Base-by-base conservation (phyloP, 1,140 invertebrate species). In the Drosophila funebris region DNA sequence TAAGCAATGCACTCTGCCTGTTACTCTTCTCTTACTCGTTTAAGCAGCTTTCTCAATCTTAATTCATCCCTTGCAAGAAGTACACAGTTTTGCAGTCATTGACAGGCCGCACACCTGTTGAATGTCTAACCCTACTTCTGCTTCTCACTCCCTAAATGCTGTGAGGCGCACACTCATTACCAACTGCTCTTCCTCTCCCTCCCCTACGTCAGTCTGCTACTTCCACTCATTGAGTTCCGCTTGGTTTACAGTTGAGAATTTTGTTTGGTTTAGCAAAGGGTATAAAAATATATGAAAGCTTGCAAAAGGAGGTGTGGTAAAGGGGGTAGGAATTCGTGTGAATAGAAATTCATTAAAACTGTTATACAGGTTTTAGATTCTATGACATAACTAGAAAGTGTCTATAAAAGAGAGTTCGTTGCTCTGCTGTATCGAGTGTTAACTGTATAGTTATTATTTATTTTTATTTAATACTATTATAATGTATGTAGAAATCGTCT, bases 101-200 rank as follows among this genome's bases (percentile, higher is more conserved):
- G 22, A 48, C 16, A 37, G 16, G 14, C 41, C 24, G 44, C 61
- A 31, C 73, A 82, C 78, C 79, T 74, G 77, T 80, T 80, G 77
- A 75, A 76, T 75, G 57, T 13, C 33, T 53, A n/a, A 29, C 20
- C 8, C n/a, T 13, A 3, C 16, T 20, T 6, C 3, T 5, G 9
- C 24, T 13, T 13, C 14, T 20, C 37, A 6, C 24, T 53, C 6
- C 41, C 20, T 53, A 14, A 31, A 43, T 20, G 11, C 43, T 33
- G 27, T 3, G 18, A 22, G 18, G 13, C 44, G 27, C 48, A 48
- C 58, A 27, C 56, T 60, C 29, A 61, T 36, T 62, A 36, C 9
- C 16, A 8, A 18, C 24, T 31, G 0, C 22, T 22, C 31, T 44
- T 33, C 27, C 9, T n/a, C 24, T 52, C 27, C 41, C 7, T 16